Evolutionary conservation across 1,140 invertebrate genomes (phyloP).

Genomic region (Lordiphosa stackelbergi): DNA sequence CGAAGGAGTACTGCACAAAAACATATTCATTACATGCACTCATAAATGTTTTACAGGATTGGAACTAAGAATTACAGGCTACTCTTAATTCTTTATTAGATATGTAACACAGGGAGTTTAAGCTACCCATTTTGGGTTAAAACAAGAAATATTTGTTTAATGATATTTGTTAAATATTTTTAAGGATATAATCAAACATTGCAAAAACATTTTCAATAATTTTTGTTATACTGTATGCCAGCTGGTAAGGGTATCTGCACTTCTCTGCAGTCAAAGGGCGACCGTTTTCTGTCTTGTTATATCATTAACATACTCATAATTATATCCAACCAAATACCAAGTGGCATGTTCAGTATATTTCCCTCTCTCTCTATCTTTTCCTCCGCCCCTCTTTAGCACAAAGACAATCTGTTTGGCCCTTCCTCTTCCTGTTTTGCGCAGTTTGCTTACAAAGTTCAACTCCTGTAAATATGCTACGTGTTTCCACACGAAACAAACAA

Average conservation of each 20-base stretch:
- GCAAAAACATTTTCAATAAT: too few relatives aligned
- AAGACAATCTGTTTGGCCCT: slow-evolving; percentile 53
- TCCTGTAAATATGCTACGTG: slow-evolving; percentile 61
- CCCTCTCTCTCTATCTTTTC: not conserved
- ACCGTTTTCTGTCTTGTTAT: slow-evolving; percentile 16
- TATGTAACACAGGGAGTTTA: not conserved
- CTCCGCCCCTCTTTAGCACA: slow-evolving; percentile 26
- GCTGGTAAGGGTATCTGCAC: not conserved
- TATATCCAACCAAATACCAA: slow-evolving; percentile 47
- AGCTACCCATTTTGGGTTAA: too few relatives aligned
- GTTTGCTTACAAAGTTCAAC: slow-evolving; percentile 53
- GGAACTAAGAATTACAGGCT: not conserved
- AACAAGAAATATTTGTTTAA: not conserved
- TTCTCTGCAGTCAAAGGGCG: not conserved
- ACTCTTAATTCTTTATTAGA: not conserved
- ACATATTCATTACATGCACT: slow-evolving; percentile 25
- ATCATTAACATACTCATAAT: slow-evolving; percentile 52
- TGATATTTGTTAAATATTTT: too few relatives aligned
- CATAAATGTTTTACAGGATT: slow-evolving; percentile 11
- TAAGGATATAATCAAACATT: too few relatives aligned
- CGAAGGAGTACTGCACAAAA: slow-evolving; percentile 3
- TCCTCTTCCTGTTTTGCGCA: slow-evolving; percentile 48
- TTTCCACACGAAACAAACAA: slow-evolving; percentile 16
- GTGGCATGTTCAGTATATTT: slow-evolving; percentile 23
- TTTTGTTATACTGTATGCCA: too few relatives aligned